A percentile compares a stretch with the other conserved stretches of the same genome.
Evolutionary conservation across 2,797 vertebrate species (phyloP).

Genomic region (Odontamblyopus lacepedii): DNA sequence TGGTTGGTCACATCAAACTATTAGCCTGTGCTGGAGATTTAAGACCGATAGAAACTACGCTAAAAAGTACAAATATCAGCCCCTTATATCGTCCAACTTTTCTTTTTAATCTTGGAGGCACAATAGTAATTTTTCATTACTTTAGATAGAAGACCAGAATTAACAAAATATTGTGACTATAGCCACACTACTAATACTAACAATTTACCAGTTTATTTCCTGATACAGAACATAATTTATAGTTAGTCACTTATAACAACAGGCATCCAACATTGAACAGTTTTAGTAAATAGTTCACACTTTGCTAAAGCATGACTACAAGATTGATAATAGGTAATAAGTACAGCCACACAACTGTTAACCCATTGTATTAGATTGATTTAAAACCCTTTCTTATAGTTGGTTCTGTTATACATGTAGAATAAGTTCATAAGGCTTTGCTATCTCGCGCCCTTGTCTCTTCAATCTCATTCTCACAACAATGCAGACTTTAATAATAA

Average conservation of each 20-base stretch:
- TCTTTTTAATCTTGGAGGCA: neutral
- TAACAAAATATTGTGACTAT: too few relatives aligned
- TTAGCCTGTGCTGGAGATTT: too few relatives aligned
- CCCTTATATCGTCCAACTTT: too few relatives aligned
- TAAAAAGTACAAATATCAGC: neutral
- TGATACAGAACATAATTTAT: too few relatives aligned
- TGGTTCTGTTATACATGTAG: neutral
- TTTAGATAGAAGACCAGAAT: neutral
- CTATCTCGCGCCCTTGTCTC: neutral
- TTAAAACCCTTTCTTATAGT: neutral
- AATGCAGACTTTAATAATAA: neutral
- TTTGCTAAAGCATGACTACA: neutral
- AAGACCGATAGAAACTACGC: too few relatives aligned
- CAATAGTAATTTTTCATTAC: neutral
- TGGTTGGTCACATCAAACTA: too few relatives aligned
- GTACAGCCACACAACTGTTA: neutral
- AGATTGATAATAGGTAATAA: neutral
- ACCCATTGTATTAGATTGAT: neutral
- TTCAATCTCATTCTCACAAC: neutral
- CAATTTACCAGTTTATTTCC: too few relatives aligned
- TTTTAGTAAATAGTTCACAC: neutral
- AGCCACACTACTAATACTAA: too few relatives aligned
- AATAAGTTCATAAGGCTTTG: neutral
- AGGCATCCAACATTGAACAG: too few relatives aligned
- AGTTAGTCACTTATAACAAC: too few relatives aligned